phyloP scores from a whole-genome alignment of 2,113 vertebrate species.

The Chaetops frenatus region DNA sequence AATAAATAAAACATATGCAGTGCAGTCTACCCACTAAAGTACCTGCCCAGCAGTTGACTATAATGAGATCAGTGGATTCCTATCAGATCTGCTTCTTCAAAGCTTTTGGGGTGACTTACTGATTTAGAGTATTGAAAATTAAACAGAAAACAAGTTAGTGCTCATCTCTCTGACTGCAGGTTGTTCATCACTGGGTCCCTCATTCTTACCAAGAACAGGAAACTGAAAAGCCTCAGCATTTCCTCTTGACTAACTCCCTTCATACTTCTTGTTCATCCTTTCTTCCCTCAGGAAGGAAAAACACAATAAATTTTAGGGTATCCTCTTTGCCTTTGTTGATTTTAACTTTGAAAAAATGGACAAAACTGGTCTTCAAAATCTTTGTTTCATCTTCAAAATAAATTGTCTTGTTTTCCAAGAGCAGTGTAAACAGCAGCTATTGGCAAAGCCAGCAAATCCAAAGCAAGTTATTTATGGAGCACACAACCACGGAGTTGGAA shows the following conservation, averaged over 20 bases:
- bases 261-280: neutral
- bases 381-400: neutral
- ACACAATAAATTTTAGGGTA: neutral
- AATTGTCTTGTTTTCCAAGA: neutral
- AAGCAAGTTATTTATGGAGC: neutral
- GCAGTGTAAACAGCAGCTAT: neutral
- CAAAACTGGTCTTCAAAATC: neutral
- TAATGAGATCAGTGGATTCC: neutral
- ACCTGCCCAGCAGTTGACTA: neutral
- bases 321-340: neutral
- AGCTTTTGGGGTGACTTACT: neutral
- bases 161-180: neutral
- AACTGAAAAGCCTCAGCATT: neutral
- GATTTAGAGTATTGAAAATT: neutral
- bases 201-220: neutral
- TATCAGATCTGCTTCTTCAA: neutral
- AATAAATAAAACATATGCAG: neutral
- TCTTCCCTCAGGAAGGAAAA: neutral
- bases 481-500: neutral
- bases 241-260: neutral
- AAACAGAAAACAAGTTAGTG: neutral
- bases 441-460: neutral
- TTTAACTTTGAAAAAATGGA: neutral
- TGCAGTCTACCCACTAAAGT: neutral
- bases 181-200: neutral